Percentiles rank a stretch among this genome's conserved stretches.
Evolutionary conservation across 2,888 invertebrate genomes (phyloP).

Genomic region (Andrena chrysosceles): DNA sequence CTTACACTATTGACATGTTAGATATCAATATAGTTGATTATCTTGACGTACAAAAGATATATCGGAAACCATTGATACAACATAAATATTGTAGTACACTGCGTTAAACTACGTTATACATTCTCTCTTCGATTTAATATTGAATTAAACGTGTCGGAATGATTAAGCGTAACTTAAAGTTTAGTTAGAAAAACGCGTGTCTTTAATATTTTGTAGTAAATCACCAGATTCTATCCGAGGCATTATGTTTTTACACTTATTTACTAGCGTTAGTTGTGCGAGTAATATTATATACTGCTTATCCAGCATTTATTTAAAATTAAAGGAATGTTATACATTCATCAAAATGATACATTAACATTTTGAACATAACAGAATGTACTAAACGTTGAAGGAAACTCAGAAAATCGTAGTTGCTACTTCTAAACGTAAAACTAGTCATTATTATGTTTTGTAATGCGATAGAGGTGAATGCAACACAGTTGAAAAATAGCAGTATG

Average conservation of each 20-base stretch:
- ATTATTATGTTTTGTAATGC: neutral
- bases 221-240: slow-evolving; percentile 4
- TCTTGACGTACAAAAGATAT: slow-evolving; percentile 55
- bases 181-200: slow-evolving; percentile 15
- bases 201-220: neutral
- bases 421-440: slow-evolving; percentile 3
- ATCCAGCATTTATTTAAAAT: slow-evolving; percentile 15
- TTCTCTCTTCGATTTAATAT: slow-evolving; percentile 5
- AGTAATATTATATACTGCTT: slow-evolving; percentile 19
- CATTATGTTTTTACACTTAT: slow-evolving; percentile 30
- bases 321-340: slow-evolving; percentile 11
- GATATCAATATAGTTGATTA: slow-evolving; percentile 47
- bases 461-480: neutral
- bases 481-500: slow-evolving; percentile 12
- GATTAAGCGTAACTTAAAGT: slow-evolving; percentile 27
- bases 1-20: slow-evolving; percentile 58
- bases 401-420: slow-evolving; percentile 8
- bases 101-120: slow-evolving; percentile 29
- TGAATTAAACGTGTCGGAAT: neutral
- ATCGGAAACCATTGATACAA: slow-evolving; percentile 26
- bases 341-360: slow-evolving; percentile 13
- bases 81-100: slow-evolving; percentile 40
- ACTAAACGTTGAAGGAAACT: neutral
- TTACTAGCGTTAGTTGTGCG: neutral
- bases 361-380: slow-evolving; percentile 9